Percentiles rank a stretch among this genome's conserved stretches.
Conservation (phyloP, 1,140 invertebrate genomes). For the Zophobas atratus region DNA sequence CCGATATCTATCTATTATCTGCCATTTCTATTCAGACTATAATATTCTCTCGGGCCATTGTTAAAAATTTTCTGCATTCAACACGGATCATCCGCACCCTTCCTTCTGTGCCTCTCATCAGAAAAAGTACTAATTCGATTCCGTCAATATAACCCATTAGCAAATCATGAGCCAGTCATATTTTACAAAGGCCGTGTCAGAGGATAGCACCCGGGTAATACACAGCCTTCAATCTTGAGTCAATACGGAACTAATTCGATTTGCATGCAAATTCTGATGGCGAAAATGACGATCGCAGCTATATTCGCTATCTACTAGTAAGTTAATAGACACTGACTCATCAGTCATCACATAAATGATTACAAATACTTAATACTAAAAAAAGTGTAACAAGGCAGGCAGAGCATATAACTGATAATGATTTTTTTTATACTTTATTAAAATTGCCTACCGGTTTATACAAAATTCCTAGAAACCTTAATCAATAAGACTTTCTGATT, state of each 20-base stretch:
- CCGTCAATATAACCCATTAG: constrained; percentile 32
- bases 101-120: neutral
- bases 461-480: too few species aligned
- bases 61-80: constrained; percentile 44
- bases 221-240: constrained; percentile 51
- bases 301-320: neutral
- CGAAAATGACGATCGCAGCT: constrained; percentile 32
- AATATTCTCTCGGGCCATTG: constrained; percentile 49
- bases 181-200: constrained; percentile 26
- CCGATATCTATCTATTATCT: constrained; percentile 63
- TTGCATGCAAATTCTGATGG: constrained; percentile 55
- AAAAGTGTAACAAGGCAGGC: too few species aligned
- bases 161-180: constrained; percentile 30
- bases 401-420: too few species aligned
- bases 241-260: constrained; percentile 59
- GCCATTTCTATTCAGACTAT: constrained; percentile 50
- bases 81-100: constrained; percentile 27
- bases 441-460: too few species aligned
- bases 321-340: too few species aligned
- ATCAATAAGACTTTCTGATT: too few species aligned
- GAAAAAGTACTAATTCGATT: constrained; percentile 24
- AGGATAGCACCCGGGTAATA: constrained; percentile 23
- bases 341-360: too few species aligned
- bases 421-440: too few species aligned
- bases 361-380: too few species aligned